phyloP scores from a whole-genome alignment of 2,888 invertebrate species.

The Epicampocera succincta region DNA sequence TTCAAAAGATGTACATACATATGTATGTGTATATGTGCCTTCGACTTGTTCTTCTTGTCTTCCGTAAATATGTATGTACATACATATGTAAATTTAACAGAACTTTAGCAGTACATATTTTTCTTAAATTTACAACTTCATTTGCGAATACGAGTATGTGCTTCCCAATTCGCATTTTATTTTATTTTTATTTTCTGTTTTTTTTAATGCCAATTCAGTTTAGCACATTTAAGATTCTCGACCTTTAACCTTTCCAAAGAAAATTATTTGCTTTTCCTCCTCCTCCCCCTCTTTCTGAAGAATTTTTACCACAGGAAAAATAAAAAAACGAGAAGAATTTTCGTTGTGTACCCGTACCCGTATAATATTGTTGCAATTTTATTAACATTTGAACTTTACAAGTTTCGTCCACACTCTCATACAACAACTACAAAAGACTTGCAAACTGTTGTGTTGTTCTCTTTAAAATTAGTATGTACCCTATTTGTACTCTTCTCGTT shows the following conservation, averaged over 20 bases:
- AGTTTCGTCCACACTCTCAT: constrained; percentile 22
- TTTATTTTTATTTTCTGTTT: neutral
- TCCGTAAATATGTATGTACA: too few species aligned
- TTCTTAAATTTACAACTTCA: too few species aligned
- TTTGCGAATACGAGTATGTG: neutral
- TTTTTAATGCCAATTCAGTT: constrained; percentile 19
- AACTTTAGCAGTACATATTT: too few species aligned
- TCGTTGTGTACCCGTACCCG: too few species aligned
- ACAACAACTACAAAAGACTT: neutral
- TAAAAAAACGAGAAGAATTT: constrained; percentile 15
- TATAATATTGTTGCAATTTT: constrained; percentile 61
- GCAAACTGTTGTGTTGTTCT: neutral
- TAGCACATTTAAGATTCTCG: constrained; percentile 53
- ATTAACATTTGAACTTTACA: constrained; percentile 59
- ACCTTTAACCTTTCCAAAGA: constrained; percentile 59
- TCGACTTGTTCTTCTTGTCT: too few species aligned
- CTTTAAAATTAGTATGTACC: constrained; percentile 41
- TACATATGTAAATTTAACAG: too few species aligned
- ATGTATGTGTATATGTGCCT: too few species aligned
- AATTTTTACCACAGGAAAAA: constrained; percentile 22
- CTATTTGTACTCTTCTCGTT: constrained; percentile 36
- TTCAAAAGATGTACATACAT: too few species aligned
- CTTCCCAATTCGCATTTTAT: too few species aligned
- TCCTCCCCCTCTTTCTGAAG: constrained; percentile 10
- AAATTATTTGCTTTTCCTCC: constrained; percentile 39